phyloP scores from a whole-genome alignment of 2,113 vertebrate species.

The Gobius niger region DNA sequence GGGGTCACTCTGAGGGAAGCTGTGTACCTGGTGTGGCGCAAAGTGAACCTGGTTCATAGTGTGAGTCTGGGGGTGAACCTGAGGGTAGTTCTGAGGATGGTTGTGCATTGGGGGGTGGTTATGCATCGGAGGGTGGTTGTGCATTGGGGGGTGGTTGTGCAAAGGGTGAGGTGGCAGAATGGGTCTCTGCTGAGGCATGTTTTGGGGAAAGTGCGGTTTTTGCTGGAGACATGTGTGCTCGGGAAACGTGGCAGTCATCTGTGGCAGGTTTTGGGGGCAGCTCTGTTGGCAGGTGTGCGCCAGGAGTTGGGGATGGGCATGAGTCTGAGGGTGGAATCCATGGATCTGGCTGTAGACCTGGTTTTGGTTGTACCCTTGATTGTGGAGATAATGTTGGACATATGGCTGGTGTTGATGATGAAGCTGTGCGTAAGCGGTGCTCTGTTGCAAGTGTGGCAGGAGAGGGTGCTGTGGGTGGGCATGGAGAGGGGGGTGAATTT shows the following conservation, averaged over 20 bases:
- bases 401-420: slow-evolving; percentile 36
- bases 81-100: not conserved
- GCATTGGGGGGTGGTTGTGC: not conserved
- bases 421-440: slow-evolving; percentile 67
- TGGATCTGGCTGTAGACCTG: slow-evolving; percentile 6
- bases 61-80: slow-evolving; percentile 76
- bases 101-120: not conserved
- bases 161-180: not conserved
- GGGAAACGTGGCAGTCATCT: not conserved
- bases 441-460: slow-evolving; percentile 62
- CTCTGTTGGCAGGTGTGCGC: slow-evolving; percentile 68
- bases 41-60: slow-evolving; percentile 30
- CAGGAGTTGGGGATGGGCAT: slow-evolving; percentile 60
- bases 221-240: slow-evolving; percentile 3
- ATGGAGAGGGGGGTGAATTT: slow-evolving; percentile 11
- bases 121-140: not conserved
- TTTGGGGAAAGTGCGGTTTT: not conserved
- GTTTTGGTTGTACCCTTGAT: slow-evolving; percentile 1
- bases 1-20: slow-evolving; percentile 78
- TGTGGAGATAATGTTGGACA: slow-evolving; percentile 1
- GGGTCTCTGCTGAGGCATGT: slow-evolving; percentile 1
- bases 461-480: slow-evolving; percentile 43
- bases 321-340: slow-evolving; percentile 12
- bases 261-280: slow-evolving; percentile 34
- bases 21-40: slow-evolving; percentile 69